Percentiles rank a stretch among this genome's conserved stretches.
Conservation (phyloP, 2,797 vertebrate genomes). For the Catharus ustulatus region DNA sequence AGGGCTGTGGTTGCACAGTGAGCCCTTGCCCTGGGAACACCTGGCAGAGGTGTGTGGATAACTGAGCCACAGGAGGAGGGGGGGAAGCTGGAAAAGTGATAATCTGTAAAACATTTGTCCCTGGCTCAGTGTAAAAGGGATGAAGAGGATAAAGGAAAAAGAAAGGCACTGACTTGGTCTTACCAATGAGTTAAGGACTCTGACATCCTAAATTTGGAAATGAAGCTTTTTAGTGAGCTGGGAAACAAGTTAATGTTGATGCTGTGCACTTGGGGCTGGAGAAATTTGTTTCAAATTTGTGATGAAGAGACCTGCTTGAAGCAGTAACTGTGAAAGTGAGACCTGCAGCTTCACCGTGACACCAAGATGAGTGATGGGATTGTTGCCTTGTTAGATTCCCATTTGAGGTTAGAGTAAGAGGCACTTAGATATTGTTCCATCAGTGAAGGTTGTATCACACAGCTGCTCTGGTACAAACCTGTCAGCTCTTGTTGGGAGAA, state of each 20-base stretch:
- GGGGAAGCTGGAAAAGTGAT: background rate
- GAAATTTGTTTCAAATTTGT: background rate
- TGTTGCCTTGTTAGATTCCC: background rate
- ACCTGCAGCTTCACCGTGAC: background rate
- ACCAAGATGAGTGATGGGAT: accelerated
- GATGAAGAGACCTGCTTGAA: background rate
- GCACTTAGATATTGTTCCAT: background rate
- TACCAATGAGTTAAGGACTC: background rate
- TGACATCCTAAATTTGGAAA: background rate
- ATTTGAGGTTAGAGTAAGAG: background rate
- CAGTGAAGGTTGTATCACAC: background rate
- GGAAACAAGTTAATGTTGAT: background rate
- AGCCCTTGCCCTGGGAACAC: background rate
- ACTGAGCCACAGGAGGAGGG: background rate
- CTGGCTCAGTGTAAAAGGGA: background rate
- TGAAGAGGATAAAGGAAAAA: background rate
- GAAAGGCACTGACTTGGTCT: background rate
- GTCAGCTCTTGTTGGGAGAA: background rate
- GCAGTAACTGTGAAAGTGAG: background rate
- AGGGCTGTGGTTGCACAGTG: background rate
- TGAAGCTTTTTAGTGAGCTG: background rate
- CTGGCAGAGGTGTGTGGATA: background rate
- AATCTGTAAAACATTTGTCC: background rate
- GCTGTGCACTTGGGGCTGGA: background rate
- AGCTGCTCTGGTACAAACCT: background rate